These are phyloP conservation scores for Diachasma alloeum DNA, from an alignment of 1,140 invertebrate species.

Conservation along the genomic window DNA sequence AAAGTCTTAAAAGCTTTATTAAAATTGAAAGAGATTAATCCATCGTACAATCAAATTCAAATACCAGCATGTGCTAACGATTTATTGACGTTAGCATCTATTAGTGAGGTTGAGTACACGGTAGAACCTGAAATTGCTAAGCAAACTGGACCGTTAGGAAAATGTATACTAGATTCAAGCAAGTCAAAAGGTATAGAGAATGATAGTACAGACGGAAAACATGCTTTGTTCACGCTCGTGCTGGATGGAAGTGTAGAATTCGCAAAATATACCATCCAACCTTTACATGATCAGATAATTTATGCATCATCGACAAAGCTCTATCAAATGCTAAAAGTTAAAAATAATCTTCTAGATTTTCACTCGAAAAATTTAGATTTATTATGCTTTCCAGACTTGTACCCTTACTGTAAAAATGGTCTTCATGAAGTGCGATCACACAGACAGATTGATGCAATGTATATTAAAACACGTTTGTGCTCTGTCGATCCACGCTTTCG, in stretches of 20 bases:
- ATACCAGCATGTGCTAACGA: constrained; percentile 11
- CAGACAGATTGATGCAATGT: too few species aligned
- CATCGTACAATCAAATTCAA: constrained; percentile 31
- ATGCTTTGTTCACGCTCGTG: constrained; percentile 18
- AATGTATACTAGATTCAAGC: too few species aligned
- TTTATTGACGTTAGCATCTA: neutral
- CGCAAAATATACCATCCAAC: constrained; percentile 37
- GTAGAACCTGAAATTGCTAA: too few species aligned
- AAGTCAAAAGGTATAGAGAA: too few species aligned
- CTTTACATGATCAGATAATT: constrained; percentile 32
- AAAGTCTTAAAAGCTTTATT: too few species aligned
- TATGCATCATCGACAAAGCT: constrained; percentile 30
- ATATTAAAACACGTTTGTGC: constrained; percentile 1
- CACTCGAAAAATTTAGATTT: too few species aligned
- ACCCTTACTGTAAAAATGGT: constrained; percentile 21
- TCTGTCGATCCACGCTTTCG: constrained; percentile 28
- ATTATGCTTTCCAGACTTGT: constrained; percentile 35
- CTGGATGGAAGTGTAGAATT: constrained; percentile 17
- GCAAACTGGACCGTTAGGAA: too few species aligned
- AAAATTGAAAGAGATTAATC: too few species aligned
- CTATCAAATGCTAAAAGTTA: constrained; percentile 19
- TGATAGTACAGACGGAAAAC: neutral
- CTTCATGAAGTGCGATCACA: neutral
- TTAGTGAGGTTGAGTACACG: too few species aligned
- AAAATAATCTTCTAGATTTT: neutral